Conservation (phyloP, 2,797 vertebrate genomes). For the Chlorospingus semifuscus region DNA sequence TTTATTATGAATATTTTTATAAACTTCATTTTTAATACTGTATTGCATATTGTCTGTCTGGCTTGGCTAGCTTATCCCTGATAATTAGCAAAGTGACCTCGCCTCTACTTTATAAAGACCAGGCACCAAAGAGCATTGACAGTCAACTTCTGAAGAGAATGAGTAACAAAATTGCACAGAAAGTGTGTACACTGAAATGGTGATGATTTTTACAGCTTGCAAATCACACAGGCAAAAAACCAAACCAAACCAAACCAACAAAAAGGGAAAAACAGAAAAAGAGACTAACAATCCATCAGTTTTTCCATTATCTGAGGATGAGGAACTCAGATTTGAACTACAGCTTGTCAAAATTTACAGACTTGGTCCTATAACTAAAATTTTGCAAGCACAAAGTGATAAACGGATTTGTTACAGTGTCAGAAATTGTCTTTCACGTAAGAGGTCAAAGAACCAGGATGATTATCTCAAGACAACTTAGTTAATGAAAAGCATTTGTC, state of each 20-base stretch:
- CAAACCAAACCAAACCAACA: neutral
- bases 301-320: neutral
- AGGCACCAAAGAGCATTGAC: neutral
- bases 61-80: neutral
- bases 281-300: neutral
- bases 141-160: neutral
- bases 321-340: neutral
- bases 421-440: slow-evolving; percentile 2
- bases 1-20: neutral
- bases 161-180: neutral
- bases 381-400: neutral
- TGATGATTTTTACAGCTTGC: neutral
- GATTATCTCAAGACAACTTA: neutral
- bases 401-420: neutral
- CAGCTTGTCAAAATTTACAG: neutral
- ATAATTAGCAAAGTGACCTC: neutral
- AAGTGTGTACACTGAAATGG: neutral
- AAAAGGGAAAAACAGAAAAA: neutral
- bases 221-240: neutral
- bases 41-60: neutral
- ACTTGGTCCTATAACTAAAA: neutral
- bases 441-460: neutral
- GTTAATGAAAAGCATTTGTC: neutral
- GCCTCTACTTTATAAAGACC: neutral
- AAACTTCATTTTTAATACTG: neutral